These are phyloP conservation scores for Geotrypetes seraphini DNA, from an alignment of 2,797 vertebrate genomes.

Conservation along the genomic window DNA sequence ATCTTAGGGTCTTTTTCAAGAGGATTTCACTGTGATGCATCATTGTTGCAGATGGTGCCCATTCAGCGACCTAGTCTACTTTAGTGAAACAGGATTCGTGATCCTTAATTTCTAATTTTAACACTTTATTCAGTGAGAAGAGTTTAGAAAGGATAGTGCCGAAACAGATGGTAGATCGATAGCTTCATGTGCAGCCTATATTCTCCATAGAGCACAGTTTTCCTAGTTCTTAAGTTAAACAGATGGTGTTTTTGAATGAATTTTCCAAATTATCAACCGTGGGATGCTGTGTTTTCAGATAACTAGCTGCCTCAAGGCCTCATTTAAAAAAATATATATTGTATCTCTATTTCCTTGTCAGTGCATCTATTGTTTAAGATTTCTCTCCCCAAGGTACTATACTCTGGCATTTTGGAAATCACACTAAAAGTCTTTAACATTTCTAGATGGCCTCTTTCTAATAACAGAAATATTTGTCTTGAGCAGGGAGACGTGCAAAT, in stretches of 20 bases:
- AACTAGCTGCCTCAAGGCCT: conserved; percentile 45
- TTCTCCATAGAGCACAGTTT: conserved; percentile 44
- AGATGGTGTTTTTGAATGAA: conserved; percentile 60
- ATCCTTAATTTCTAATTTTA: conserved; percentile 19
- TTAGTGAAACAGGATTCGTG: no score
- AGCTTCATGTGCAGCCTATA: conserved; percentile 26
- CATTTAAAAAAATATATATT: conserved; percentile 33
- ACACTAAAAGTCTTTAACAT: no score
- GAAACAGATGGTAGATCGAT: conserved; percentile 42
- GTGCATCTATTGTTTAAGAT: conserved; percentile 30
- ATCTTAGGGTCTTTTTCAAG: no score
- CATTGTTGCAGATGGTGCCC: no score
- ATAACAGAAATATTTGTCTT: no score
- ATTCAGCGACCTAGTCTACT: no score
- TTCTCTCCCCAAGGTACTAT: conserved; percentile 10
- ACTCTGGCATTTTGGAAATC: conserved; percentile 1
- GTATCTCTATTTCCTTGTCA: conserved; percentile 28
- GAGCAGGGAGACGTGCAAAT: no score
- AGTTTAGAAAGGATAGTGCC: conserved; percentile 21
- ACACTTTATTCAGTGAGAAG: conserved; percentile 23
- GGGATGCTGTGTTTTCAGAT: conserved; percentile 55
- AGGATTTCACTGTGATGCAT: no score
- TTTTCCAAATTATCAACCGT: conserved; percentile 52
- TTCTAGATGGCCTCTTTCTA: no score
- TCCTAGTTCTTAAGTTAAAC: conserved; percentile 47